Evolutionary conservation across 1,140 invertebrate genomes (phyloP).

Genomic region (Drosophila ohnishii): DNA sequence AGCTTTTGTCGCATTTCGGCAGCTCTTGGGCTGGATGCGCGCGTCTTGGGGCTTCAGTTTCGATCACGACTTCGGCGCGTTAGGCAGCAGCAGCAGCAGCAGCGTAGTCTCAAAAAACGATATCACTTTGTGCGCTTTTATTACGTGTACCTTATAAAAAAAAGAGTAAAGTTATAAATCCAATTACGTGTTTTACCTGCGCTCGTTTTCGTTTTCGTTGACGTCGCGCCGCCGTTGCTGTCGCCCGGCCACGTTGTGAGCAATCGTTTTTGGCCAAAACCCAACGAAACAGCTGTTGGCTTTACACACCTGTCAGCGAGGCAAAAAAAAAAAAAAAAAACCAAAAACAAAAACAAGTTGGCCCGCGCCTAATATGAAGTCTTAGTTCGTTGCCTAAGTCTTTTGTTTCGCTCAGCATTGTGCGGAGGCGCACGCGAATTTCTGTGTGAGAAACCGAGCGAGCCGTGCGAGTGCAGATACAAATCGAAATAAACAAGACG

Average conservation of each 20-base stretch:
- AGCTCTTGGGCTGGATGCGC: constrained; percentile 53
- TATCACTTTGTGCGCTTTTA: constrained; percentile 45
- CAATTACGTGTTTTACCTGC: constrained; percentile 69
- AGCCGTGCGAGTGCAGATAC: constrained; percentile 39
- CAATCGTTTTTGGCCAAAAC: constrained; percentile 28
- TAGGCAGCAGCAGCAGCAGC: constrained; percentile 51
- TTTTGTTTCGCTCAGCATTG: constrained; percentile 59
- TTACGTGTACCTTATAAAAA: constrained; percentile 45
- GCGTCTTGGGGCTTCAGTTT: constrained; percentile 67
- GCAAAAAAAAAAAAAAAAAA: constrained; percentile 5
- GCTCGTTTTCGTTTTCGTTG: constrained; percentile 18
- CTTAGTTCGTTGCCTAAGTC: constrained; percentile 72
- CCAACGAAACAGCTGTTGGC: constrained; percentile 45
- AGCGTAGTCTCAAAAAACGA: constrained; percentile 14
- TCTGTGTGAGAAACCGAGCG: constrained; percentile 42
- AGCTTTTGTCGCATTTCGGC: constrained; percentile 49
- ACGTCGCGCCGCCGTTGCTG: constrained; percentile 24
- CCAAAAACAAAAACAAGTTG: constrained; percentile 10
- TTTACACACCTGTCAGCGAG: constrained; percentile 18
- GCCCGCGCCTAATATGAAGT: constrained; percentile 52
- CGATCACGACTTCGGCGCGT: constrained; percentile 68
- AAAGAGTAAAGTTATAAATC: constrained; percentile 54
- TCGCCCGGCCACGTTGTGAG: constrained; percentile 40
- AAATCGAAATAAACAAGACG: constrained; percentile 61
- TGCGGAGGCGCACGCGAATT: constrained; percentile 59